Evolutionary conservation across 2,888 invertebrate species (phyloP).

Genomic region (Aphrophora alni): DNA sequence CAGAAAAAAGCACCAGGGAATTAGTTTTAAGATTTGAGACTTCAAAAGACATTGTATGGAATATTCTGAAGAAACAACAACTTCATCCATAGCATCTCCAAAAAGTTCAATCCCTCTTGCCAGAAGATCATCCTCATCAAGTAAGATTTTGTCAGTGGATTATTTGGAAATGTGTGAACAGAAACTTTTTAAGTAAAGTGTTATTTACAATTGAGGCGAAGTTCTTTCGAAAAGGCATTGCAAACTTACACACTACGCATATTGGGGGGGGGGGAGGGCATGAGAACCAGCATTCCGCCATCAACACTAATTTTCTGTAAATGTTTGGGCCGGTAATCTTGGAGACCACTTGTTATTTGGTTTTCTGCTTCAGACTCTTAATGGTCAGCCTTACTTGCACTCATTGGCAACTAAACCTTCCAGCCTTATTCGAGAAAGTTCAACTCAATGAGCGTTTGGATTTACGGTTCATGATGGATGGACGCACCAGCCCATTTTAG

Average conservation of each 20-base stretch:
- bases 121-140: conserved; percentile 44
- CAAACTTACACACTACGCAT: conserved; percentile 52
- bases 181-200: too few relatives aligned
- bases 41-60: conserved; percentile 7
- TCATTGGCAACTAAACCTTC: conserved; percentile 46
- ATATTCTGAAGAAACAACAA: conserved; percentile 23
- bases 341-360: too few relatives aligned
- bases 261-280: conserved; percentile 51
- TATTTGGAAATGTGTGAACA: too few relatives aligned
- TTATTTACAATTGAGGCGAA: conserved; percentile 52
- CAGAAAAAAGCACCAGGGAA: not conserved
- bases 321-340: conserved; percentile 46
- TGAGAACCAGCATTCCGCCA: conserved; percentile 50
- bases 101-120: conserved; percentile 30
- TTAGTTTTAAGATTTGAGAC: not conserved
- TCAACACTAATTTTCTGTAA: conserved; percentile 51
- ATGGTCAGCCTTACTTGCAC: conserved; percentile 43
- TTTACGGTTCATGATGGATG: conserved; percentile 53
- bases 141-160: conserved; percentile 48
- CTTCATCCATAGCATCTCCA: conserved; percentile 43
- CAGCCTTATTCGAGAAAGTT: conserved; percentile 22
- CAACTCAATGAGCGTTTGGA: not conserved
- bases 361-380: too few relatives aligned
- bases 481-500: conserved; percentile 47
- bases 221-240: conserved; percentile 49